Base-by-base conservation (phyloP, 1,140 invertebrate species). In the Babylonia areolata region DNA sequence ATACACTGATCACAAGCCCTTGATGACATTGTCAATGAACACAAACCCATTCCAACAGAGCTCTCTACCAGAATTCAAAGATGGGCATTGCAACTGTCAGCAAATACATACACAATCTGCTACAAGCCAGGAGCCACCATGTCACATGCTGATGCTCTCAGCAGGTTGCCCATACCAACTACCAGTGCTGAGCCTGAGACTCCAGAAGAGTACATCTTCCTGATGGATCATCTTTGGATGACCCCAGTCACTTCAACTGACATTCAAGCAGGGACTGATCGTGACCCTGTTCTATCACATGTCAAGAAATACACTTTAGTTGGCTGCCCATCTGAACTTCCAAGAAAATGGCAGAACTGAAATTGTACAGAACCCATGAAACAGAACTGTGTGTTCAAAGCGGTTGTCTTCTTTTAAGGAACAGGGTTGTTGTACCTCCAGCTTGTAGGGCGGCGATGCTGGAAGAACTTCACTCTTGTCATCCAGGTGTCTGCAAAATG, bases 101-200 rank as follows among this genome's bases (percentile, higher is more conserved):
- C 82, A 5, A 94, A 93, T 88, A 78, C 93, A 64, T 94, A 93
- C 87, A 87, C 89, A n/a, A 89, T 95, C 82, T 73, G 89, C 73
- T 92, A 93, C 82, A 87, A 86, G 46, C 17, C 46, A 51, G 46
- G 17, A 51, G 46, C 46, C 46, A 51, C 46, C 33, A 35, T 31
- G n/a, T 88, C 91, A 2, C 33, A 86, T 23, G 85, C 90, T 11
- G 90, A 92, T 81, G 89, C 88, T 58, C 89, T 92, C 37, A 90
- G 87, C 54, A 90, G 91, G 87, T 89, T 88, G 17, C 88, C 94
- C 71, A 64, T 46, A 64, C 39, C 46, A 9, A 0, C n/a, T 6
- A 40, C 77, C 15, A 31, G 37, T n/a, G 75, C 46, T 31, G 6
- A 54, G 2, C 9, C 5, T 17, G 35, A 58, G 3, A 23, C 5